Conservation (phyloP, 2,113 vertebrate species). For the Brachyistius frenatus region DNA sequence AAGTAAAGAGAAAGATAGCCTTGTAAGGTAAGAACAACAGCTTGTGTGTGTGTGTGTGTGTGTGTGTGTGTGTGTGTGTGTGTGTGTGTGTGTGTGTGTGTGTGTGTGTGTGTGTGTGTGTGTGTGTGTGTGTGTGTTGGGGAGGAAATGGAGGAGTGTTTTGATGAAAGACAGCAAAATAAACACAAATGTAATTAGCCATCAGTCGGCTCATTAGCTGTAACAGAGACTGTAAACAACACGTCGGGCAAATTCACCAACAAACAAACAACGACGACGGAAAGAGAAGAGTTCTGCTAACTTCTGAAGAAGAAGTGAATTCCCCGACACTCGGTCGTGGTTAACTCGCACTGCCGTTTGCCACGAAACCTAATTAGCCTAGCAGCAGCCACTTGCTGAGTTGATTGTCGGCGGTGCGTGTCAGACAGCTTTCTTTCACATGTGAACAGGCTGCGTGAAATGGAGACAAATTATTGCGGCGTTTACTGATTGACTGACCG, state of each 20-base stretch:
- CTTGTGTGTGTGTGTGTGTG: background rate
- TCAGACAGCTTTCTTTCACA: conserved; percentile 43
- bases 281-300: background rate
- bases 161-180: conserved; percentile 58
- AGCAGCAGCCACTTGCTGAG: conserved; percentile 25
- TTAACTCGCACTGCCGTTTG: background rate
- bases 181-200: conserved; percentile 63
- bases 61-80: background rate
- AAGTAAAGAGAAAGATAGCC: conserved; percentile 36
- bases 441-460: conserved; percentile 46
- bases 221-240: conserved; percentile 43
- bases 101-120: background rate
- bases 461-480: conserved; percentile 49
- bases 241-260: conserved; percentile 35
- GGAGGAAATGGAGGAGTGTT: background rate
- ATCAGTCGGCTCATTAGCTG: conserved; percentile 48
- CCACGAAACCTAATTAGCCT: conserved; percentile 43
- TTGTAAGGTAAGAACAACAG: conserved; percentile 14
- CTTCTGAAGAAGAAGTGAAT: conserved; percentile 26
- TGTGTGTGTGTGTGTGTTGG: background rate
- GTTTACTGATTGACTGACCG: conserved; percentile 50
- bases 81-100: background rate
- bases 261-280: background rate
- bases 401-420: conserved; percentile 30
- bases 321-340: background rate